phyloP scores from a whole-genome alignment of 37 sponge, comb jelly and placozoan genomes.

The Bolinopsis microptera region DNA sequence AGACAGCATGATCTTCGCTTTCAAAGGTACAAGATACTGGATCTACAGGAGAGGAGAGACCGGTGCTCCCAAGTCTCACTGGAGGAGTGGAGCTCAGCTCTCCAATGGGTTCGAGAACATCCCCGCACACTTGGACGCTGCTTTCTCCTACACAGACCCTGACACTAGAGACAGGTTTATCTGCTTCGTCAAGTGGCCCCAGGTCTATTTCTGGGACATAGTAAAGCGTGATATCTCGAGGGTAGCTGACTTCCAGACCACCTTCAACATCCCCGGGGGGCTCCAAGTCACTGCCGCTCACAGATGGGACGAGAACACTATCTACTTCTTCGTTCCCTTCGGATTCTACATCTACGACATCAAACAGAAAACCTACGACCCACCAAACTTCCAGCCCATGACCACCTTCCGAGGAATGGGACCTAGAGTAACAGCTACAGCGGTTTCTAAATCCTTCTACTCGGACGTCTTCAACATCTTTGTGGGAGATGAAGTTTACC shows the following conservation, averaged over 20 bases:
- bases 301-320: conserved; percentile 21
- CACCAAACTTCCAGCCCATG: neutral
- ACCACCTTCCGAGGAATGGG: neutral
- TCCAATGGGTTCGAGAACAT: neutral
- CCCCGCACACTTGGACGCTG: neutral
- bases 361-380: neutral
- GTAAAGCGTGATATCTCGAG: neutral
- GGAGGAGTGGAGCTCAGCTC: neutral
- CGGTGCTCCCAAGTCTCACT: neutral
- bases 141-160: conserved; percentile 24
- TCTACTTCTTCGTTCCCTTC: conserved; percentile 38
- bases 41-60: neutral
- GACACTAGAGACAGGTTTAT: conserved; percentile 16
- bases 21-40: conserved; percentile 33
- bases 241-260: neutral
- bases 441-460: neutral
- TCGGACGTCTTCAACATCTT: neutral
- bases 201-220: conserved; percentile 51
- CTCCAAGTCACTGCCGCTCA: neutral
- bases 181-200: conserved; percentile 40
- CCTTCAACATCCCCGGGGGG: neutral
- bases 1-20: conserved; percentile 27
- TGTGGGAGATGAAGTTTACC: neutral
- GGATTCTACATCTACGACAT: conserved; percentile 34
- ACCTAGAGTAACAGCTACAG: neutral